phyloP scores from a whole-genome alignment of 2,888 invertebrate genomes.

The Adelphocoris suturalis region DNA sequence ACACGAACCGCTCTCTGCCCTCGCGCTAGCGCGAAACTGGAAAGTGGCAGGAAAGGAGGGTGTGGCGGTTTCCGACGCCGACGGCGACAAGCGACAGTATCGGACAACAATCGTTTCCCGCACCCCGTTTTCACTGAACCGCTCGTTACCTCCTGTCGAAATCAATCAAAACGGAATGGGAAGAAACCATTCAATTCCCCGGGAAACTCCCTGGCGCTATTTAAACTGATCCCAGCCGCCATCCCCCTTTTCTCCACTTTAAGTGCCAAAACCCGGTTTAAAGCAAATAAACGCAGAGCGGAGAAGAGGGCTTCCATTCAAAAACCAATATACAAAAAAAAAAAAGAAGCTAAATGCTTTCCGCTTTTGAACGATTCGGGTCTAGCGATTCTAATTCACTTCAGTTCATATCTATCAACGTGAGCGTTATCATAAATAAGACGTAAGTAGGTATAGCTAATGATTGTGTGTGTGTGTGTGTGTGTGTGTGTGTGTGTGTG shows the following conservation, averaged over 20 bases:
- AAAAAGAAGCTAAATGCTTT: neutral
- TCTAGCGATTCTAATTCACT: neutral
- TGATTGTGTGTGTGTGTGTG: too few relatives aligned
- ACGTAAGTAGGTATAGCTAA: too few relatives aligned
- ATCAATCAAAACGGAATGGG: constrained; percentile 42
- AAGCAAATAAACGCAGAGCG: constrained; percentile 24
- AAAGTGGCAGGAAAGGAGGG: neutral
- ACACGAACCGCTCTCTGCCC: neutral
- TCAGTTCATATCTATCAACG: neutral
- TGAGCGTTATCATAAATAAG: too few relatives aligned
- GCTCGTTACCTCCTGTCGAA: constrained; percentile 39
- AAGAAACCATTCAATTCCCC: constrained; percentile 20
- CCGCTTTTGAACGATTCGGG: neutral
- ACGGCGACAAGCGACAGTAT: constrained; percentile 31
- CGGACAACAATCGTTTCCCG: constrained; percentile 29
- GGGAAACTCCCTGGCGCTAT: constrained; percentile 6
- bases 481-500: too few relatives aligned
- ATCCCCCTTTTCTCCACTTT: neutral
- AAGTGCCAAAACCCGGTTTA: neutral
- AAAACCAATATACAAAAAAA: constrained; percentile 17
- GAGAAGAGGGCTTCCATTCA: constrained; percentile 1
- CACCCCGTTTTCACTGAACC: constrained; percentile 20
- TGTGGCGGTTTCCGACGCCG: constrained; percentile 25
- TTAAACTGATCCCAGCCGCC: constrained; percentile 13
- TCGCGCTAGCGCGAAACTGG: neutral